A percentile compares a stretch with the other conserved stretches of the same genome.
These are phyloP conservation scores for Aplochiton taeniatus DNA, from an alignment of 2,797 vertebrate genomes.

Conservation along the genomic window DNA sequence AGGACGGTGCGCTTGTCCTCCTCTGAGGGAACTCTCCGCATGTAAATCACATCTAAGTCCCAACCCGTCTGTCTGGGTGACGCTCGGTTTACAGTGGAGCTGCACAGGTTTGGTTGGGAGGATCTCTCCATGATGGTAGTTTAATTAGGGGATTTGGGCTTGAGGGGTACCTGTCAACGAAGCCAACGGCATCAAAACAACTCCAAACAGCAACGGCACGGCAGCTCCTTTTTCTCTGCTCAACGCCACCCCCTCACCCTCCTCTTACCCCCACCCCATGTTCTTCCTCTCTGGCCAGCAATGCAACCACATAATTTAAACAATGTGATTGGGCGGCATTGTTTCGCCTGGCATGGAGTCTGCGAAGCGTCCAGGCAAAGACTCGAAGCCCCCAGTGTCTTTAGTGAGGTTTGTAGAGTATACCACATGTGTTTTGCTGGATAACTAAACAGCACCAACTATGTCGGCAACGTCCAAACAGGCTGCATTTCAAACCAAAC, in stretches of 20 bases:
- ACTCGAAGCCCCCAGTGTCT: slow-evolving; percentile 45
- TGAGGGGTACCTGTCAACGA: slow-evolving; percentile 44
- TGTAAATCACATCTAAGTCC: slow-evolving; percentile 24
- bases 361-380: slow-evolving; percentile 33
- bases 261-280: slow-evolving; percentile 9
- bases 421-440: slow-evolving; percentile 68
- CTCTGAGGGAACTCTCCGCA: slow-evolving; percentile 29
- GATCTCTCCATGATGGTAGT: slow-evolving; percentile 43
- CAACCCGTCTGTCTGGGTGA: not conserved
- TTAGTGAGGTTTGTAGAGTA: slow-evolving; percentile 75
- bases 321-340: slow-evolving; percentile 69
- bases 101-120: slow-evolving; percentile 31
- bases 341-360: slow-evolving; percentile 71
- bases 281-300: slow-evolving; percentile 60
- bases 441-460: slow-evolving; percentile 75
- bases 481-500: slow-evolving; percentile 76
- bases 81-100: too few species aligned
- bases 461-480: slow-evolving; percentile 78
- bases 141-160: slow-evolving; percentile 41
- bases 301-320: slow-evolving; percentile 73
- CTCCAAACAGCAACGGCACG: slow-evolving; percentile 43
- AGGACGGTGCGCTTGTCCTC: not conserved
- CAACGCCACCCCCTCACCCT: slow-evolving; percentile 36
- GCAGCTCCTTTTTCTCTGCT: slow-evolving; percentile 37
- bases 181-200: slow-evolving; percentile 43